Base-by-base conservation (phyloP, 92 coral and sea anemone species). In the Virgularia gustaviana region DNA sequence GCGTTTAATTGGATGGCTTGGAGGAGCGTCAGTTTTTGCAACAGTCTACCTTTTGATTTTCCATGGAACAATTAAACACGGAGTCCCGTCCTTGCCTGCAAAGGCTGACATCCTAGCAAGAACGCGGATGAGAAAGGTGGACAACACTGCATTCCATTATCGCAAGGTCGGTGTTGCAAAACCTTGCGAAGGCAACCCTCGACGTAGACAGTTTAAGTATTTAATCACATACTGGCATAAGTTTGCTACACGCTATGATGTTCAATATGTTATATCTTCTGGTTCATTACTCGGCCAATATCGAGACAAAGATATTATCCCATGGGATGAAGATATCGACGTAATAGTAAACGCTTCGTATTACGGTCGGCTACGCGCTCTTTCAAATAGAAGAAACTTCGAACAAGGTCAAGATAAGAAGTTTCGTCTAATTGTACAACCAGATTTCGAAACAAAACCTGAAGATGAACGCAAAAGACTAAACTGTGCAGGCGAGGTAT, bases 401-500 rank as follows among this genome's bases (percentile, higher is more conserved):
- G 13, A 22, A 3, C 58, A 52, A 22, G 58, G 30, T 3, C 10
- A 3, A 11, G 58, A 52, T 52, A n/a, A n/a, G n/a, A 15, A 52
- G 29, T 52, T 52, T 52, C 58, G 15, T 52, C 28, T 52, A 33
- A 33, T 52, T 52, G 58, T 52, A 9, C 58, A 52, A 7, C 58
- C 31, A 22, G 30, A 52, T 9, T 52, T 52, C 31, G 30, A 52
- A 2, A 22, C 29, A 1, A 52, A 52, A 22, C 11, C 58, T 12
- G 58, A 52, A 15, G 58, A 52, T 9, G 58, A 52, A 4, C 58
- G 58, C 31, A 7, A 52, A 33, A 52, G 58, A 52, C 28, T 28
- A 33, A 52, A 52, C 30, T 52, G 58, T 15, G 30, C 22, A 52
- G 58, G 58, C 58, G 28, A 52, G 58, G 58, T 52, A 52, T n/a